Percentiles rank a stretch among this genome's conserved stretches.
phyloP scores from a whole-genome alignment of 1,140 invertebrate genomes.

The Mesaphorura yosii region DNA sequence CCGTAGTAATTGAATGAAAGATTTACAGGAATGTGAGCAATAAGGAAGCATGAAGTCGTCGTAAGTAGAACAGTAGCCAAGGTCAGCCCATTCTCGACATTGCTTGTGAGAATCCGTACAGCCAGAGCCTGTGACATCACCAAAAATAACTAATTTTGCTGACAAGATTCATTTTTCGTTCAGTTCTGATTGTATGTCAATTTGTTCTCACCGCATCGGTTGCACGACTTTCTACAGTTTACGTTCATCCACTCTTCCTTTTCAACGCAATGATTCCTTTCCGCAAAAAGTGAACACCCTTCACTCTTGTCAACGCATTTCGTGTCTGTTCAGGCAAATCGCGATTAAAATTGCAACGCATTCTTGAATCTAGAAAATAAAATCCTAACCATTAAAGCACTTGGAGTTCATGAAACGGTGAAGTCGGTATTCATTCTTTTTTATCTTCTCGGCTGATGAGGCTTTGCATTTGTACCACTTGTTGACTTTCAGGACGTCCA shows the following conservation, averaged over 20 bases:
- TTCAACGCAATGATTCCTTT: background rate
- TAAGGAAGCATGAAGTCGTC: conserved; percentile 9
- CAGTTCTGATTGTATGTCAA: too few species aligned
- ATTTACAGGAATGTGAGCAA: background rate
- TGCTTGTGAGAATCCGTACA: background rate
- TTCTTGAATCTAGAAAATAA: background rate
- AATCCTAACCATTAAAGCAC: background rate
- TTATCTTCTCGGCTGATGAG: background rate
- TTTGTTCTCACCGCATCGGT: conserved; percentile 3
- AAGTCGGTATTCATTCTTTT: background rate
- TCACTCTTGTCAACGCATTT: background rate
- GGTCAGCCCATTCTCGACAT: background rate
- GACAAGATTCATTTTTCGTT: background rate
- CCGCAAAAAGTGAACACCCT: background rate
- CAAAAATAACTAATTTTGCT: background rate
- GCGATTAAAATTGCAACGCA: too few species aligned
- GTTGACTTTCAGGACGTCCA: conserved; percentile 7
- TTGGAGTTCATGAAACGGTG: background rate
- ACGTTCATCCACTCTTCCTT: conserved; percentile 6
- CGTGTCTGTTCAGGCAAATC: background rate
- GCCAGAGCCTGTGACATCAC: background rate
- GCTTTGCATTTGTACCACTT: conserved; percentile 12
- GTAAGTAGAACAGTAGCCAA: conserved; percentile 1
- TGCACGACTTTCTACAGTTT: conserved; percentile 4
- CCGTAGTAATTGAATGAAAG: background rate